These are phyloP conservation scores for Phyllostomus discolor DNA, from an alignment of 2,113 vertebrate genomes.

Conservation along the genomic window DNA sequence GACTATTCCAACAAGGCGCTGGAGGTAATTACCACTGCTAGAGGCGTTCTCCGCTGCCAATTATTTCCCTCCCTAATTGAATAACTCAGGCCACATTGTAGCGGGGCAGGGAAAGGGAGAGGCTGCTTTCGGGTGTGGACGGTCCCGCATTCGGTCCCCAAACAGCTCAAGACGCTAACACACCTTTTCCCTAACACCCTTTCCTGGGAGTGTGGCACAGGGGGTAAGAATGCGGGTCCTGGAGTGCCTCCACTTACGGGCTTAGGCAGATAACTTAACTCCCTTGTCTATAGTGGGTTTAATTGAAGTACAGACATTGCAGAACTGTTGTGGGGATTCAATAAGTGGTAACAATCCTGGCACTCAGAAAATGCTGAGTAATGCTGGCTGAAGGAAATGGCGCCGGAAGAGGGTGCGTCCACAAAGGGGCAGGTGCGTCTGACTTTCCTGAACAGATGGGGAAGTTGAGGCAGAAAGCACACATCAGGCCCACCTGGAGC, in stretches of 20 bases:
- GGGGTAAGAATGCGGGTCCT: accelerated
- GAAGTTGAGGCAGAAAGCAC: background rate
- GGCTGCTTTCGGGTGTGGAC: background rate
- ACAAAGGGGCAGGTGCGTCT: background rate
- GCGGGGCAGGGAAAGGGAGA: background rate
- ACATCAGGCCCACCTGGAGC: accelerated
- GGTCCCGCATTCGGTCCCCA: background rate
- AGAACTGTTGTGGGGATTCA: background rate
- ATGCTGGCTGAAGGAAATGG: background rate
- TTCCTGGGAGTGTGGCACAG: background rate
- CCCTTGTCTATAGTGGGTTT: background rate
- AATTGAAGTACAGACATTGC: background rate
- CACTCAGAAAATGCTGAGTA: background rate
- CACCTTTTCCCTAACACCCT: background rate
- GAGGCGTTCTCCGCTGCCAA: constrained; percentile 71
- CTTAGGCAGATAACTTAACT: background rate
- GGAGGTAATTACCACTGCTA: constrained; percentile 76
- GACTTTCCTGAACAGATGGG: background rate
- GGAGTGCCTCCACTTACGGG: too few relatives aligned
- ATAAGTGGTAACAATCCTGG: background rate
- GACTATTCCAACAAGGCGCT: constrained; percentile 69
- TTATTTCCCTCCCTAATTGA: constrained; percentile 78
- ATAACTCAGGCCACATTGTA: constrained; percentile 49
- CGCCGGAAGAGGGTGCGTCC: background rate
- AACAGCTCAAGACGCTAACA: background rate